Evolutionary conservation across 2,797 vertebrate genomes (phyloP).

Genomic region (Lepidocolaptes lacrymiger): DNA sequence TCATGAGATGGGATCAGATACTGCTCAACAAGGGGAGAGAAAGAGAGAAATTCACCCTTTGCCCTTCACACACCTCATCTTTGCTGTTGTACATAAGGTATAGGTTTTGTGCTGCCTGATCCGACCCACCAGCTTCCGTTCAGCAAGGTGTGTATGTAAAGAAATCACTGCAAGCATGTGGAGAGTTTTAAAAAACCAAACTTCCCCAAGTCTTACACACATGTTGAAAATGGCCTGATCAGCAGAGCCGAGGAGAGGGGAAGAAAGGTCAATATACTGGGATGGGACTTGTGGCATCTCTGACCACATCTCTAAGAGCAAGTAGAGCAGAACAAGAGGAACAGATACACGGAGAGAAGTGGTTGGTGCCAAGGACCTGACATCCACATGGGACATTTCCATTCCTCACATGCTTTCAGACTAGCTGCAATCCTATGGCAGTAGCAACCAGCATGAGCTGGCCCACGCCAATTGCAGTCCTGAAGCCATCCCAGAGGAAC

Average conservation of each 20-base stretch:
- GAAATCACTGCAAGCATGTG: not conserved
- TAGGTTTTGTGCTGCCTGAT: not conserved
- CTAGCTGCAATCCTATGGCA: not conserved
- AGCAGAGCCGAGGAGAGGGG: accelerated
- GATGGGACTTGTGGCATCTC: not conserved
- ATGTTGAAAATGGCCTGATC: not conserved
- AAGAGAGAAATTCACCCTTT: conserved; percentile 13
- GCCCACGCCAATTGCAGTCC: not conserved
- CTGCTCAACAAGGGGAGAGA: not conserved
- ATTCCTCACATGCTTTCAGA: not conserved
- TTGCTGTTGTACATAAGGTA: not conserved
- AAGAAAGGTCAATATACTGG: not conserved
- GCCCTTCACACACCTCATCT: not conserved
- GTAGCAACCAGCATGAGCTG: not conserved
- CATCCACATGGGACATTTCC: not conserved
- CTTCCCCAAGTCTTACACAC: not conserved
- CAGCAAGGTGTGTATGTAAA: not conserved
- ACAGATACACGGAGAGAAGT: not conserved
- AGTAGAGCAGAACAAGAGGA: not conserved
- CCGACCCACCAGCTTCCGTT: not conserved
- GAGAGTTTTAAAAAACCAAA: not conserved
- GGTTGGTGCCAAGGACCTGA: accelerated
- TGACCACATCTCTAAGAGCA: not conserved
- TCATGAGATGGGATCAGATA: conserved; percentile 29
- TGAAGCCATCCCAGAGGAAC: not conserved